Base-by-base conservation (phyloP, 1,140 invertebrate species). In the Listronotus bonariensis region DNA sequence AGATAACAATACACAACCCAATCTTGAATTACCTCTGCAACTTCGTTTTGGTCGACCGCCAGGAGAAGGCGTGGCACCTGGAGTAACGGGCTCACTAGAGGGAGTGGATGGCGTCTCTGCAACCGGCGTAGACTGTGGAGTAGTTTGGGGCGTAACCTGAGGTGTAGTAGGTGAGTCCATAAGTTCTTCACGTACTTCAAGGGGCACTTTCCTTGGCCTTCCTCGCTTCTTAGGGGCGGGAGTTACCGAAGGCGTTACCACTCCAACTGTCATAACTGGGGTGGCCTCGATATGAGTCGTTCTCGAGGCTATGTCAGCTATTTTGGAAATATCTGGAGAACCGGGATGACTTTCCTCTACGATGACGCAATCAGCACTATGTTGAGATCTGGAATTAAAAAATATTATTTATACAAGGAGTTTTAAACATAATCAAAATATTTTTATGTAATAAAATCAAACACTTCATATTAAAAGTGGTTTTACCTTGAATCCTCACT, bases 11-110 rank as follows among this genome's bases (percentile, higher is more conserved):
- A 26, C 5, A 26, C 20, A 3, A 26, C 5, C 20, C 20, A 26
- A 26, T 26, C 20, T 3, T 5, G 66, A 74, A 9, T 67, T 68
- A 12, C 74, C 76, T 52, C 76, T 60, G 62, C 77, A 78, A 68
- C 76, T 77, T 11, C 77, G 69, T 62, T 78, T 78, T n/a, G 77
- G 77, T 32, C 77, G 65, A 6, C 70, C 68, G 4, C 69, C 68
- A 14, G 66, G 61, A 26, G 65, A 43, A 15, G 62, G 45, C 6
- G 55, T 46, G 12, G 43, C 48, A 8, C 26, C 49, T 20, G 62
- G 55, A 1, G 58, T 51, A 31, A 18, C 46, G 1, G 12, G 9
- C 1, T 52, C 34, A 14, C 45, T 53, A 49, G 54, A 20, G 12
- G 49, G 18, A 9, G 20, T 15, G 46, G 12, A 10, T 32, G 41